These are phyloP conservation scores for Otocyon megalotis DNA, from an alignment of 2,113 vertebrate genomes.

Conservation along the genomic window DNA sequence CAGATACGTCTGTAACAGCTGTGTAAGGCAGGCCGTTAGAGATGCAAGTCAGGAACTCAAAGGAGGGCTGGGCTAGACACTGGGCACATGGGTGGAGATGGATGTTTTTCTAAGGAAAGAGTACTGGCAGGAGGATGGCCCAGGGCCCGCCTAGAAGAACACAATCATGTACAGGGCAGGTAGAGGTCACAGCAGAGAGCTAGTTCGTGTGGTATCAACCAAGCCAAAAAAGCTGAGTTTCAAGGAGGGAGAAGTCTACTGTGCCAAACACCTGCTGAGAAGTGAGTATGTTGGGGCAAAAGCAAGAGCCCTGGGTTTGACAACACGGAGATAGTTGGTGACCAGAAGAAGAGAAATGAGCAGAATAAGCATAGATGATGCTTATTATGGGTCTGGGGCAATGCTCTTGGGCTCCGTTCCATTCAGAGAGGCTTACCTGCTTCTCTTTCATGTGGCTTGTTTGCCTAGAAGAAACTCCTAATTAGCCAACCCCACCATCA, in stretches of 20 bases:
- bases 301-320: neutral
- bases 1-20: neutral
- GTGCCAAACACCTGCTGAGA: neutral
- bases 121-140: neutral
- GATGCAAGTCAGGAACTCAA: neutral
- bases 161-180: neutral
- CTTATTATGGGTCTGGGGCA: neutral
- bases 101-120: neutral
- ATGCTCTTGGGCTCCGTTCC: neutral
- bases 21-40: neutral
- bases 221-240: neutral
- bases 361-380: no score
- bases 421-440: fast-evolving
- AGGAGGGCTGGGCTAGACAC: neutral
- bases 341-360: neutral
- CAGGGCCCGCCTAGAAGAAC: neutral
- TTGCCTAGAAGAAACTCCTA: neutral
- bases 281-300: neutral
- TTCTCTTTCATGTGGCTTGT: neutral
- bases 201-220: neutral
- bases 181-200: neutral
- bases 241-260: neutral
- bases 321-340: fast-evolving
- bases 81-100: neutral
- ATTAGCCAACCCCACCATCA: neutral